A percentile compares a stretch with the other conserved stretches of the same genome.
phyloP scores from a whole-genome alignment of 2,797 vertebrate genomes.

The Malurus leucopterus region DNA sequence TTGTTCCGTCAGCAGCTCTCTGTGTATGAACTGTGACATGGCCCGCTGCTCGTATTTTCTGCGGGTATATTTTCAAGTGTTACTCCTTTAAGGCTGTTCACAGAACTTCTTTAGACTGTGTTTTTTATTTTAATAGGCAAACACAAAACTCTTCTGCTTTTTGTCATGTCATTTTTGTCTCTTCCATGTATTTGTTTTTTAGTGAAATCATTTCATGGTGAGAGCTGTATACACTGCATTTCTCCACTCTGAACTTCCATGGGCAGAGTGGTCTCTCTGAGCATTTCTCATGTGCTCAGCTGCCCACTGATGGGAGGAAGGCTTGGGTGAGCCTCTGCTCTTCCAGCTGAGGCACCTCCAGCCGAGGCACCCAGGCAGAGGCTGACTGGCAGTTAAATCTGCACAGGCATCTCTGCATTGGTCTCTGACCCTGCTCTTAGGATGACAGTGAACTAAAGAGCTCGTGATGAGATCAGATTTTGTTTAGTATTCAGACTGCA shows the following conservation, averaged over 20 bases:
- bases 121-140: not conserved
- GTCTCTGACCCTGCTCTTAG: not conserved
- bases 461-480: not conserved
- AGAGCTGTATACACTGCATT: not conserved
- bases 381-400: not conserved
- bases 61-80: not conserved
- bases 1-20: not conserved
- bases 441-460: not conserved
- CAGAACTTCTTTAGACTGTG: not conserved
- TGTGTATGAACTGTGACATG: not conserved
- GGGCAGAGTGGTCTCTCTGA: rapidly evolving
- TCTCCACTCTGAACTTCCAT: not conserved
- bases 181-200: not conserved
- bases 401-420: not conserved
- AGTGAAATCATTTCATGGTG: not conserved
- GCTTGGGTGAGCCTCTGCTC: not conserved
- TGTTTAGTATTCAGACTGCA: not conserved
- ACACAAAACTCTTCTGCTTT: not conserved
- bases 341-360: not conserved
- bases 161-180: not conserved
- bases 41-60: not conserved
- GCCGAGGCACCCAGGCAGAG: not conserved
- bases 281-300: not conserved
- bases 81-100: not conserved
- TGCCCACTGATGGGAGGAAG: too few relatives aligned